Evolutionary conservation across 2,113 vertebrate species (phyloP), one percentile per base, ranked within the genome.

Genomic region (Gambusia affinis): DNA sequence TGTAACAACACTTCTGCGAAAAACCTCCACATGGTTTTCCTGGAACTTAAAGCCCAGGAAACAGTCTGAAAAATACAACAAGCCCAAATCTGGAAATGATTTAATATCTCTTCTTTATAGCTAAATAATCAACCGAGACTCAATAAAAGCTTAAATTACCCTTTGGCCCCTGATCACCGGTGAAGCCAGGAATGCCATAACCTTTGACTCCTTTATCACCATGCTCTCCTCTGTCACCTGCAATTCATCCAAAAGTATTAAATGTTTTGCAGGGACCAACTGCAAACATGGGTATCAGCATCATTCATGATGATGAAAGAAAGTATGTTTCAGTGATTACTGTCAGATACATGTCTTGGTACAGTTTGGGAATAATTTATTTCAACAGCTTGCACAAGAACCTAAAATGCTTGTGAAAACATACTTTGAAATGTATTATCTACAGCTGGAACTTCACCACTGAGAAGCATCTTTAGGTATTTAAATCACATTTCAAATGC

Each of bases 201-300:
- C 89, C 91, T 80, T 88, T 93, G 63, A 73, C 61, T 67, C 89
- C 88, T 88, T 92, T 88, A 81, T 92, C 92, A 76, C 94, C 90
- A 62, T 72, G 86, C 17, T 94, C 92, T 86, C 92, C 88, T 76
- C n/a, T 33, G 57, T 94, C 70, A 72, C 93, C 93, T 95, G 89
- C 61, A 82, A 82, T 67, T 57, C 39, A 78, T 91, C 22, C 11
- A 72, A 22, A 73, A 17, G 35, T 64, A 73, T 10, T 15, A 35
- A 37, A 64, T 3, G 44, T 12, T 66, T 5, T 72, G 66, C 22
- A 68, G 12, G 0, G 22, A 76, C 70, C 14, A 30, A 71, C 61
- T 83, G 29, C 44, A 80, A 47, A 75, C 22, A 33, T 24, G 0
- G 51, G 24, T n/a, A 2, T 57, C 5, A 10, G 7, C 51, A 12